Base-by-base conservation (phyloP, 1,140 invertebrate species). In the Pseudomyrmex cubaensis region DNA sequence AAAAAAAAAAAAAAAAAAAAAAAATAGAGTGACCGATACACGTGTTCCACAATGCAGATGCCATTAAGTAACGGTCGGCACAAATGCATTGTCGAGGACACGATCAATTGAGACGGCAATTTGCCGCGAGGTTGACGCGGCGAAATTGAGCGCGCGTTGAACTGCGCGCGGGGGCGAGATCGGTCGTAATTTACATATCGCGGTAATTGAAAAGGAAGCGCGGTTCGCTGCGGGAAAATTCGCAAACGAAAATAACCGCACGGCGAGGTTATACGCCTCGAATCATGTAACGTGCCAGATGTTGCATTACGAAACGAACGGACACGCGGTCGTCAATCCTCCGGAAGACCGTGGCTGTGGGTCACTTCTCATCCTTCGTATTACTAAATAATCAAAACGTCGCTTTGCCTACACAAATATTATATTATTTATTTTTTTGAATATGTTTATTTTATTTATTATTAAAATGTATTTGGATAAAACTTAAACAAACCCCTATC, bases 41-140 rank as follows among this genome's bases (percentile, higher is more conserved):
- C 82, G 82, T 84, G 85, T 72, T 63, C 82, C 80, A 83, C 69
- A 75, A 76, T 61, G 85, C 85, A 75, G 22, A 13, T 56, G 35
- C 35, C 82, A 74, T 87, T 84, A 87, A 61, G 57, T 72, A 59
- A 52, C 64, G 63, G 46, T 62, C 59, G 57, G 25, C 78, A 76
- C 73, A 83, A 78, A 83, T 83, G 72, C 73, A 76, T 35, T 69
- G 75, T 52, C 75, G 87, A 88, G 87, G 87, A 88, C 87, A 17
- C 59, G 59, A 87, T 82, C 86, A 88, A 88, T 88, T 85, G 85
- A 82, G 75, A 44, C 57, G 70, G 69, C 82, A 87, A 87, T 87
- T 87, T 70, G 62, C 69, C 54, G 80, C 82, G 82, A 84, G 86
- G 73, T 56, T 67, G 44, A 15, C 66, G 35, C 35, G 70, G 52